phyloP scores from a whole-genome alignment of 1,140 invertebrate genomes.

The Nixonia krombeini region DNA sequence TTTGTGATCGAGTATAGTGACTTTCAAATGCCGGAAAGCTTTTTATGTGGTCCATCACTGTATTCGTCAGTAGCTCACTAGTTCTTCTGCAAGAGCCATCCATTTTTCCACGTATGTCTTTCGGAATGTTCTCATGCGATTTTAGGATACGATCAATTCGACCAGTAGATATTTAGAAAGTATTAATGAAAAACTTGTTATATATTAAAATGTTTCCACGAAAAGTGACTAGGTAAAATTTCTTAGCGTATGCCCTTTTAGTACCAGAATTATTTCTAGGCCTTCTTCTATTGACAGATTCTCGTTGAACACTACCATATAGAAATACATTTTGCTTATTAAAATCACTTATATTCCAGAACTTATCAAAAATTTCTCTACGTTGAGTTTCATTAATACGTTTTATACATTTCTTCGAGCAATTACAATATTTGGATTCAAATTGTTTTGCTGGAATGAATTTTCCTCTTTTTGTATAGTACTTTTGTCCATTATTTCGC shows the following conservation, averaged over 20 bases:
- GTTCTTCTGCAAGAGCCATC: constrained; percentile 41
- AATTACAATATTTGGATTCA: too few species aligned
- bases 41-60: constrained; percentile 42
- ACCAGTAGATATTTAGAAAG: constrained; percentile 42
- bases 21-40: constrained; percentile 41
- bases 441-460: too few species aligned
- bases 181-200: constrained; percentile 45
- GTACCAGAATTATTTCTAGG: too few species aligned
- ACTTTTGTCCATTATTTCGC: too few species aligned
- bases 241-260: constrained; percentile 17
- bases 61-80: constrained; percentile 31
- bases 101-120: constrained; percentile 35
- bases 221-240: constrained; percentile 30
- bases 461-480: too few species aligned
- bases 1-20: constrained; percentile 46
- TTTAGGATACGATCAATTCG: constrained; percentile 34
- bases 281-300: too few species aligned
- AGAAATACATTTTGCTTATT: constrained; percentile 35
- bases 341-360: constrained; percentile 35
- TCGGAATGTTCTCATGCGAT: constrained; percentile 31
- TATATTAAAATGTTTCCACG: constrained; percentile 37
- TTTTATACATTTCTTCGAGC: too few species aligned
- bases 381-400: constrained; percentile 12
- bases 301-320: constrained; percentile 20
- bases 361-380: constrained; percentile 26